phyloP scores from a whole-genome alignment of 2,888 invertebrate species.

The Tupiocoris notatus region DNA sequence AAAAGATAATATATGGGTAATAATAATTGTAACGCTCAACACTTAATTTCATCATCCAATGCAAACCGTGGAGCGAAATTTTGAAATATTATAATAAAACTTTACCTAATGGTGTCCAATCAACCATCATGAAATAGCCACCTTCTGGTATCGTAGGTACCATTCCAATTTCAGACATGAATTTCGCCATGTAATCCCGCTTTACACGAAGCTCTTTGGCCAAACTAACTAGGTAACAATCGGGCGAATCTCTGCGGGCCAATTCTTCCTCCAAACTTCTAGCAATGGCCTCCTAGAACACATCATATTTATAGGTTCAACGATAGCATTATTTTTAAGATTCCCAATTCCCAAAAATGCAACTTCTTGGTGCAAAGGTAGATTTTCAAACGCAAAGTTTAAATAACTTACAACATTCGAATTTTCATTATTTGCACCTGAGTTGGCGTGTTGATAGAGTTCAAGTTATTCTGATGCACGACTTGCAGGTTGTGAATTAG shows the following conservation, averaged over 20 bases:
- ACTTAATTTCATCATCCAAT: not conserved
- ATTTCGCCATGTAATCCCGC: conserved; percentile 74
- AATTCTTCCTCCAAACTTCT: conserved; percentile 84
- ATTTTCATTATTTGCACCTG: too few relatives aligned
- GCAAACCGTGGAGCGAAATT: not conserved
- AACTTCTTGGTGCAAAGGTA: too few relatives aligned
- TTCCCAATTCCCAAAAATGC: too few relatives aligned
- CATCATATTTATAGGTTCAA: too few relatives aligned
- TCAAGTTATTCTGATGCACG: conserved; percentile 92
- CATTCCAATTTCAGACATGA: conserved; percentile 78
- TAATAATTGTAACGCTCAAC: not conserved
- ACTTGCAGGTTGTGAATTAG: conserved; percentile 79
- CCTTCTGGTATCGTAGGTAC: conserved; percentile 90
- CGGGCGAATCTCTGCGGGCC: conserved; percentile 64
- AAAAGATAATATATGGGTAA: too few relatives aligned
- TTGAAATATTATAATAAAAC: not conserved
- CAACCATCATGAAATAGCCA: conserved; percentile 95
- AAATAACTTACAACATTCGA: too few relatives aligned
- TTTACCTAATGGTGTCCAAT: conserved; percentile 55
- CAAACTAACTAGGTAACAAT: conserved; percentile 80
- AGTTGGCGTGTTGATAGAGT: conserved; percentile 84
- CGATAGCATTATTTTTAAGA: too few relatives aligned
- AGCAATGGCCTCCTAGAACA: conserved; percentile 81
- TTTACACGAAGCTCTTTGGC: conserved; percentile 73
- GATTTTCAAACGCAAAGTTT: conserved; percentile 22